Percentiles rank a stretch among this genome's conserved stretches.
phyloP scores from a whole-genome alignment of 2,797 vertebrate genomes.

The Hoplostethus mediterraneus region DNA sequence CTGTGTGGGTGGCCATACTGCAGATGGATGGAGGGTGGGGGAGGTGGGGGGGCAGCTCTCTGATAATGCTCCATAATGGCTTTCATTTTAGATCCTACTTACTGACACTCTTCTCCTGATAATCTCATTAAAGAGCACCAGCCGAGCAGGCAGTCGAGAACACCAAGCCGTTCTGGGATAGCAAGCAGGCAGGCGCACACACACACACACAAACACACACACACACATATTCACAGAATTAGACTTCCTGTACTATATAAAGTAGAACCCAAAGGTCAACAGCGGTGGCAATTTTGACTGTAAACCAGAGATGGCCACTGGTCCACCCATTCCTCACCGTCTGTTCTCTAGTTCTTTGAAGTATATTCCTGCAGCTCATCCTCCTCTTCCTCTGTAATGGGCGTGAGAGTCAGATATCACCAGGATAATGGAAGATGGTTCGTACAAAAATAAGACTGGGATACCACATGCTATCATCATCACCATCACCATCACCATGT shows the following conservation, averaged over 20 bases:
- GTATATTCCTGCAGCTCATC: slow-evolving; percentile 46
- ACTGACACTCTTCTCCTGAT: slow-evolving; percentile 89
- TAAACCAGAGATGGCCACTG: slow-evolving; percentile 23
- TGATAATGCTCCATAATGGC: slow-evolving; percentile 90
- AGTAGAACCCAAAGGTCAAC: slow-evolving; percentile 32
- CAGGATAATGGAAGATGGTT: slow-evolving; percentile 69
- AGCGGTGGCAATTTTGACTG: slow-evolving; percentile 20
- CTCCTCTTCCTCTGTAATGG: slow-evolving; percentile 72
- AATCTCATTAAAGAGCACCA: slow-evolving; percentile 89
- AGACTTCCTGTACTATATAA: slow-evolving; percentile 36
- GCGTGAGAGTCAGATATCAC: slow-evolving; percentile 64
- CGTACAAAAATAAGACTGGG: slow-evolving; percentile 73
- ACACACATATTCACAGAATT: slow-evolving; percentile 34
- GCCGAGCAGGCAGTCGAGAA: slow-evolving; percentile 65
- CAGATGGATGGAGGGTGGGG: slow-evolving; percentile 81
- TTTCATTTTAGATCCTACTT: slow-evolving; percentile 91
- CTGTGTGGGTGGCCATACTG: slow-evolving; percentile 85
- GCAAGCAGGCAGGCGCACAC: slow-evolving; percentile 26
- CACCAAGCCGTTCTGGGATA: slow-evolving; percentile 57
- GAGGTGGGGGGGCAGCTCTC: slow-evolving; percentile 70
- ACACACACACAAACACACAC: slow-evolving; percentile 38
- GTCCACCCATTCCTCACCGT: slow-evolving; percentile 15
- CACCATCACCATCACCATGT: slow-evolving; percentile 54
- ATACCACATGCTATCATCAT: slow-evolving; percentile 59
- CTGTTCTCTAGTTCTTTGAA: slow-evolving; percentile 42